A percentile compares a stretch with the other conserved stretches of the same genome.
Evolutionary conservation across 2,888 invertebrate genomes (phyloP).

Genomic region (Drosophila koepferae): DNA sequence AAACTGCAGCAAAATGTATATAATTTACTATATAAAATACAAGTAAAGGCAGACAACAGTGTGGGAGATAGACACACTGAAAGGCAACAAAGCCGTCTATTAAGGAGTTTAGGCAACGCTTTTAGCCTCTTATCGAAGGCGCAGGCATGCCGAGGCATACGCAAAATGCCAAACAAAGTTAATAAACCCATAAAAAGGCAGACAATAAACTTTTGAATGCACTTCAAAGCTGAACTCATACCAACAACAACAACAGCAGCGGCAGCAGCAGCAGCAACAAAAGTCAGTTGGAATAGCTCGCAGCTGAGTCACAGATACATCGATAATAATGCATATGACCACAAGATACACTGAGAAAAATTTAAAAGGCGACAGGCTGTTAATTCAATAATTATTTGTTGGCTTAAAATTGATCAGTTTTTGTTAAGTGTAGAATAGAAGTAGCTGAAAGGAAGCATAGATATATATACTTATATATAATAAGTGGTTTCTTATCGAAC

Average conservation of each 20-base stretch:
- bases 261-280: conserved; percentile 39
- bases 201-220: conserved; percentile 70
- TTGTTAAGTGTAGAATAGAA: background rate
- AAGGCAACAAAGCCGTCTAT: background rate
- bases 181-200: conserved; percentile 75
- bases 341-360: conserved; percentile 52
- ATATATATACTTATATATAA: background rate
- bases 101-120: conserved; percentile 14
- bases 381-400: background rate
- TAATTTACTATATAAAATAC: background rate
- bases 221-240: conserved; percentile 58
- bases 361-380: background rate
- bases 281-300: conserved; percentile 46
- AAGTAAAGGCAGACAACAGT: too few species aligned
- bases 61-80: background rate
- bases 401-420: too few species aligned
- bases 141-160: conserved; percentile 31
- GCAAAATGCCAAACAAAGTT: conserved; percentile 67
- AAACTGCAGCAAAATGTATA: conserved; percentile 8
- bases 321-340: conserved; percentile 49
- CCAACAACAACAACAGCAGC: conserved; percentile 31
- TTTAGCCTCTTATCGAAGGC: conserved; percentile 26
- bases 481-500: background rate
- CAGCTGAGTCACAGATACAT: conserved; percentile 67
- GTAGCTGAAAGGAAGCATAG: background rate